A percentile compares a stretch with the other conserved stretches of the same genome.
Evolutionary conservation across 2,888 invertebrate species (phyloP).

Genomic region (Bruchidius siliquastri): DNA sequence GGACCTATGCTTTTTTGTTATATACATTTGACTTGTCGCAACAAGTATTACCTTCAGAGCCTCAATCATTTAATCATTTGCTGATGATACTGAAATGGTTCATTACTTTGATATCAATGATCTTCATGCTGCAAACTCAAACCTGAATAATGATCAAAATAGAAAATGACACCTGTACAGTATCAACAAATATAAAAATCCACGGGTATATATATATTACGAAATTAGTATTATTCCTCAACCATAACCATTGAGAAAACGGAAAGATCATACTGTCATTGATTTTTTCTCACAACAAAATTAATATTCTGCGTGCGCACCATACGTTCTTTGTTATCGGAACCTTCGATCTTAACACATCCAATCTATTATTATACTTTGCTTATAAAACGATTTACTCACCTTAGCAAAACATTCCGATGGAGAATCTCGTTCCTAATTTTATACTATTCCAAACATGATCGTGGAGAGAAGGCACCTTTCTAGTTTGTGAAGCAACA

Average conservation of each 20-base stretch:
- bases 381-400: background rate
- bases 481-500: background rate
- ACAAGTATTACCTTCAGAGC: no score
- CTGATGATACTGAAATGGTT: no score
- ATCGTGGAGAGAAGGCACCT: background rate
- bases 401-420: background rate
- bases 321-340: background rate
- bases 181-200: no score
- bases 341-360: background rate
- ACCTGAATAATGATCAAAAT: no score
- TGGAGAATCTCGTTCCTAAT: background rate
- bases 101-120: no score
- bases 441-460: background rate
- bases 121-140: no score
- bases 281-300: background rate
- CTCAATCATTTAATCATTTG: no score
- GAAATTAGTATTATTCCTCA: no score
- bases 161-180: no score
- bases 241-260: background rate
- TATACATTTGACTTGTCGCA: no score
- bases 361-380: background rate
- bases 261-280: background rate
- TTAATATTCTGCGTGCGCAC: background rate
- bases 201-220: no score
- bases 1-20: no score